phyloP scores from a whole-genome alignment of 2,797 vertebrate genomes.

The Cryptoprocta ferox region DNA sequence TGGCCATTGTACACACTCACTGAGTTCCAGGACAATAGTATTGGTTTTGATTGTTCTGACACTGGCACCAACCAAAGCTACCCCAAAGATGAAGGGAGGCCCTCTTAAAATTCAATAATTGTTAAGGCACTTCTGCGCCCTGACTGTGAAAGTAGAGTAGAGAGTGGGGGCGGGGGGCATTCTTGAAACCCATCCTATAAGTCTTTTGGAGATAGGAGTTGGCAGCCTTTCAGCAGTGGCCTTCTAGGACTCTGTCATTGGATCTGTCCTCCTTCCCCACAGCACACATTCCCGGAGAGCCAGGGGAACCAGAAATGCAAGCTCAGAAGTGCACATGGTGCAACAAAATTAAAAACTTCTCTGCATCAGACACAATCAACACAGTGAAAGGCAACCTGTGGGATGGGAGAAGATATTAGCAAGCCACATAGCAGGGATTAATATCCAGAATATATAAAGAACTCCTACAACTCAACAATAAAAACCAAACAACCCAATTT shows the following conservation, averaged over 20 bases:
- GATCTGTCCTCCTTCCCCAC: neutral
- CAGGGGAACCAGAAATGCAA: neutral
- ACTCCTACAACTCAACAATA: neutral
- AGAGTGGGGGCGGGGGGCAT: fast-evolving
- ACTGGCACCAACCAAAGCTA: neutral
- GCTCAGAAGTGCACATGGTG: neutral
- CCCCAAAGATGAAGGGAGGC: neutral
- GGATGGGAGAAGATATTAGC: neutral
- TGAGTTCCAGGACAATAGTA: neutral
- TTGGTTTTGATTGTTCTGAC: neutral
- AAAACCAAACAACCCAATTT: neutral
- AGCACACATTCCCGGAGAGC: neutral
- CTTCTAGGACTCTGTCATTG: neutral
- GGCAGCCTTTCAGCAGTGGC: neutral
- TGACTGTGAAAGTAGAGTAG: neutral
- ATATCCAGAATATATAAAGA: neutral
- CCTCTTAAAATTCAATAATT: neutral
- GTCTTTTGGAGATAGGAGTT: neutral
- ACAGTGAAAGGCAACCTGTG: neutral
- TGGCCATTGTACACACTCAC: neutral
- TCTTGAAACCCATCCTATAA: neutral
- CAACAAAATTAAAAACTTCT: neutral
- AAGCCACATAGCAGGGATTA: neutral
- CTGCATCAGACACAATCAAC: neutral
- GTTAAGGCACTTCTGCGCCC: neutral